phyloP scores from a whole-genome alignment of 2,113 vertebrate species.

The Numenius arquata region DNA sequence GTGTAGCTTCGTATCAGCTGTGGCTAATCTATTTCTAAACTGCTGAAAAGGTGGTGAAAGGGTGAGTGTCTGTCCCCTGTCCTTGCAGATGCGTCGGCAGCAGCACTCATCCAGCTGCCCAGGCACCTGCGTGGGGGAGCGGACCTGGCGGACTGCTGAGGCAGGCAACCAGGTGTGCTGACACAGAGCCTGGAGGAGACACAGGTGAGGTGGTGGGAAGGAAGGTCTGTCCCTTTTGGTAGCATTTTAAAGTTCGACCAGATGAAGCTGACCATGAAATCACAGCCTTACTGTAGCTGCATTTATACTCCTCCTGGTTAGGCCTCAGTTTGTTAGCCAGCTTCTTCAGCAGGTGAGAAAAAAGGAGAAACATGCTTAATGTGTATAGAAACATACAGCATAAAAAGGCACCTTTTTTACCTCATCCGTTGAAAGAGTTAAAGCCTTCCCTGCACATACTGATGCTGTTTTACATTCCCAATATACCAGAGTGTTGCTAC shows the following conservation, averaged over 20 bases:
- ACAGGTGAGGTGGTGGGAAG: neutral
- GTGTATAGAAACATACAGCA: neutral
- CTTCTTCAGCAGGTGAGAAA: neutral
- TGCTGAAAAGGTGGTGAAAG: neutral
- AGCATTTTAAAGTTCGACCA: neutral
- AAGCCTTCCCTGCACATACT: neutral
- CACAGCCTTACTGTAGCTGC: neutral
- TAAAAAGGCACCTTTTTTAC: neutral
- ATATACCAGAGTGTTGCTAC: neutral
- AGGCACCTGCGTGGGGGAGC: neutral
- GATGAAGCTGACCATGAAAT: neutral
- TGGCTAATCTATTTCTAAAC: neutral
- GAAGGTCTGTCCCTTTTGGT: neutral
- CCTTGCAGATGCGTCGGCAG: neutral
- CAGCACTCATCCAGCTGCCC: neutral
- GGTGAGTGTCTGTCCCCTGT: neutral
- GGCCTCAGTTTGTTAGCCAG: neutral
- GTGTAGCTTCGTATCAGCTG: neutral
- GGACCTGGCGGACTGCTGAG: neutral
- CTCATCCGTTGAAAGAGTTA: neutral
- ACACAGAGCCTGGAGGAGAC: neutral
- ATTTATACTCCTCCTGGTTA: neutral
- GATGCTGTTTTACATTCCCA: neutral
- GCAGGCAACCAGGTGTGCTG: neutral
- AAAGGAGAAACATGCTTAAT: neutral